Percentiles rank a stretch among this genome's conserved stretches.
Evolutionary conservation across 2,888 invertebrate genomes (phyloP).

Genomic region (Caenorhabditis parvicauda): DNA sequence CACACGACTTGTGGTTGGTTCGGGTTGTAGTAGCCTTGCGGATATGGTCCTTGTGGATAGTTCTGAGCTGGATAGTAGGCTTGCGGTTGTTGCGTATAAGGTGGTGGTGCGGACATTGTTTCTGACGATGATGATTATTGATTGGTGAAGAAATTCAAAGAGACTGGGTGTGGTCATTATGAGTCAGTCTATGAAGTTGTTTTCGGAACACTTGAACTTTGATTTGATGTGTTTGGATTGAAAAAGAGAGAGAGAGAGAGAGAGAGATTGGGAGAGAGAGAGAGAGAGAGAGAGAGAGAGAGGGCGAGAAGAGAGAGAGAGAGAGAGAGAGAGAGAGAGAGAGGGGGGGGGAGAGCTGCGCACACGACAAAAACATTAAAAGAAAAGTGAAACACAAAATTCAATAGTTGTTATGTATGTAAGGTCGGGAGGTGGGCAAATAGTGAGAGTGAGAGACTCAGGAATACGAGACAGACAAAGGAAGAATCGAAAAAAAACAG

Average conservation of each 20-base stretch:
- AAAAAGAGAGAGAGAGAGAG: background rate
- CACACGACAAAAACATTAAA: background rate
- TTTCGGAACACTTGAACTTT: no score
- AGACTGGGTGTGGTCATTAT: constrained; percentile 12
- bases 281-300: background rate
- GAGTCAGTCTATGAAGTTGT: no score
- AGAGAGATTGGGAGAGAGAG: background rate
- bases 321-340: background rate
- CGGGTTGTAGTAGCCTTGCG: constrained; percentile 47
- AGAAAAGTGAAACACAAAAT: constrained; percentile 9
- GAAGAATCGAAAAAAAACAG: no score
- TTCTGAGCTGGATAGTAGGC: no score
- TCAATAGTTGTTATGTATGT: constrained; percentile 8
- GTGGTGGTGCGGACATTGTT: no score
- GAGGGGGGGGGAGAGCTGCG: constrained; percentile 1
- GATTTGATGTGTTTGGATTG: constrained; percentile 5
- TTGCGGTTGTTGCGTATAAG: no score
- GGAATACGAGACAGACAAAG: background rate
- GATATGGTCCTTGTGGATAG: constrained; percentile 41
- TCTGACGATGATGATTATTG: no score
- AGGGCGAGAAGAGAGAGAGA: background rate
- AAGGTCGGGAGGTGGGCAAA: background rate
- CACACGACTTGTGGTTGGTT: constrained; percentile 54
- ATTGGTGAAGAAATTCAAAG: constrained; percentile 6
- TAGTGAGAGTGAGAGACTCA: background rate